phyloP scores from a whole-genome alignment of 2,113 vertebrate species.

The Lycocorax pyrrhopterus region DNA sequence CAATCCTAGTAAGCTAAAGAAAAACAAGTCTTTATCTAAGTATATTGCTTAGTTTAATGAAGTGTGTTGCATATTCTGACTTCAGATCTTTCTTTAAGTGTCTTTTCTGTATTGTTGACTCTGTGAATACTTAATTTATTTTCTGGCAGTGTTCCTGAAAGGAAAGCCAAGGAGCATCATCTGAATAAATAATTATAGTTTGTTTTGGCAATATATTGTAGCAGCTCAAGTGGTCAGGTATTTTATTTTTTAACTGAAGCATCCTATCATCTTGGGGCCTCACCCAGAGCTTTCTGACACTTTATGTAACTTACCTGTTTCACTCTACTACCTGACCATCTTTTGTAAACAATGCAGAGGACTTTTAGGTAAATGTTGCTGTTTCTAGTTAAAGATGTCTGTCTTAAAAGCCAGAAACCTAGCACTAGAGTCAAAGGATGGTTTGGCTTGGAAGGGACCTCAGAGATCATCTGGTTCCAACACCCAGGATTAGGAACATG shows the following conservation, averaged over 20 bases:
- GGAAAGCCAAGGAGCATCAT: slow-evolving; percentile 43
- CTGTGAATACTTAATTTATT: slow-evolving; percentile 32
- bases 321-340: background rate
- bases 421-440: background rate
- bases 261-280: background rate
- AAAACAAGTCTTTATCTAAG: slow-evolving; percentile 8
- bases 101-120: slow-evolving; percentile 19
- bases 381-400: background rate
- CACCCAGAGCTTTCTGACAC: background rate
- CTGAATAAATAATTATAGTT: slow-evolving; percentile 59
- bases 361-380: background rate
- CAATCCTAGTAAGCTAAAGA: background rate
- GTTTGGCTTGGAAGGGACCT: background rate
- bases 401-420: background rate
- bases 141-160: slow-evolving; percentile 42
- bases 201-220: slow-evolving; percentile 38
- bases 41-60: background rate
- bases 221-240: slow-evolving; percentile 8
- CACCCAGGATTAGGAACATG: background rate
- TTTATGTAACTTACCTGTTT: background rate
- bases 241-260: slow-evolving; percentile 26
- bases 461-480: background rate
- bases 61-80: background rate
- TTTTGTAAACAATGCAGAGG: background rate
- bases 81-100: slow-evolving; percentile 7